phyloP scores from a whole-genome alignment of 2,888 invertebrate genomes.

The Acleris sparsana region DNA sequence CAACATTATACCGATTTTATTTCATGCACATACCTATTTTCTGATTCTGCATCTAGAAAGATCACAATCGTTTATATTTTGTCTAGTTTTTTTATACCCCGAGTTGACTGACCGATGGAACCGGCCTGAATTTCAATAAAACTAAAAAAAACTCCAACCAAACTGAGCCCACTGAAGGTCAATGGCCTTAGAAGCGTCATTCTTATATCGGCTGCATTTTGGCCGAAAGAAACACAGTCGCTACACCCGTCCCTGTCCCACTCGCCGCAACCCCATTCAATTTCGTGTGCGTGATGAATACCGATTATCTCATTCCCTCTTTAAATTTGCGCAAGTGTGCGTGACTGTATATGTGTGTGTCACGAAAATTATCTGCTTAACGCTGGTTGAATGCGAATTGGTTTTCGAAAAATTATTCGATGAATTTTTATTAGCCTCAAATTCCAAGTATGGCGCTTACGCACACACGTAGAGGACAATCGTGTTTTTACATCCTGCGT shows the following conservation, averaged over 20 bases:
- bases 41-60: not conserved
- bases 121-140: slow-evolving; percentile 40
- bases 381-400: slow-evolving; percentile 64
- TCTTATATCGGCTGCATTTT: slow-evolving; percentile 82
- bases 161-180: slow-evolving; percentile 67
- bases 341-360: slow-evolving; percentile 61
- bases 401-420: slow-evolving; percentile 44
- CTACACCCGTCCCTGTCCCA: slow-evolving; percentile 61
- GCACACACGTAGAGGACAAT: slow-evolving; percentile 16
- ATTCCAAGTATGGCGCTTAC: slow-evolving; percentile 26
- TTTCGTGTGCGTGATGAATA: slow-evolving; percentile 78
- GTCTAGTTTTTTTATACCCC: not conserved
- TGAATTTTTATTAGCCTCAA: slow-evolving; percentile 37
- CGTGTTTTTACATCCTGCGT: slow-evolving; percentile 29
- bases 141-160: slow-evolving; percentile 51
- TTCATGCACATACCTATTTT: not conserved
- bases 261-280: slow-evolving; percentile 61
- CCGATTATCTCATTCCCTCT: slow-evolving; percentile 77
- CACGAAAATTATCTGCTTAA: slow-evolving; percentile 72
- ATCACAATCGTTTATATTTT: not conserved
- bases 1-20: slow-evolving; percentile 4
- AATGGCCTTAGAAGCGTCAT: slow-evolving; percentile 78
- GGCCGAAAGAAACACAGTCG: slow-evolving; percentile 71
- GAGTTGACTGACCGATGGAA: slow-evolving; percentile 28
- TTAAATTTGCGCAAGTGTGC: slow-evolving; percentile 67